Percentiles rank a stretch among this genome's conserved stretches.
These are phyloP conservation scores for Papilio demoleus DNA, from an alignment of 2,888 invertebrate genomes.

Conservation along the genomic window DNA sequence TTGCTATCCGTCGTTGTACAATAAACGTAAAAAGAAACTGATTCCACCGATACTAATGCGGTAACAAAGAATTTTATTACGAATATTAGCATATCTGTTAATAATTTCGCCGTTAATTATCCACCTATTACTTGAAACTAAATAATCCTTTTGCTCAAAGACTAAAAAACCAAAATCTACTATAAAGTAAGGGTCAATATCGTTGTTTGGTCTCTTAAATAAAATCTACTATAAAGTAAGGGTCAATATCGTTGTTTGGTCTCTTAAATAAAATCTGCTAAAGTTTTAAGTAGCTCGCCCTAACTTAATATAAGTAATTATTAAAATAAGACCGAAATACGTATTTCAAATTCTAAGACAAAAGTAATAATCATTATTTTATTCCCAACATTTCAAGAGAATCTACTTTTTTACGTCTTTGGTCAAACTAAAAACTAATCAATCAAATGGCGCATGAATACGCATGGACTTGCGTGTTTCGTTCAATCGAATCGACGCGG, in stretches of 20 bases:
- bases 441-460: conserved; percentile 10
- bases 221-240: no score
- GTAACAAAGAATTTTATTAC: conserved; percentile 13
- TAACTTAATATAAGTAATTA: no score
- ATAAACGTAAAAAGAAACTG: conserved; percentile 48
- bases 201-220: no score
- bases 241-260: no score
- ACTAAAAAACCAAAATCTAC: no score
- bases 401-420: neutral
- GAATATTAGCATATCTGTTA: conserved; percentile 10
- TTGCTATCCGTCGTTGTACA: conserved; percentile 62
- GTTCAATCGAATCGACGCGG: conserved; percentile 28
- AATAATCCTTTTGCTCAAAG: no score
- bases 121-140: neutral
- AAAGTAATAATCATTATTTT: no score
- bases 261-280: no score
- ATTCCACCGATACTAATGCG: neutral
- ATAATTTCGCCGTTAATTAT: conserved; percentile 14
- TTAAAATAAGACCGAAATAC: no score
- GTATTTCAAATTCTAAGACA: no score
- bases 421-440: conserved; percentile 16
- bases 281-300: neutral
- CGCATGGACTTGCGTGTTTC: conserved; percentile 31
- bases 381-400: neutral
- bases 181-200: no score